Percentiles rank a stretch among this genome's conserved stretches.
These are phyloP conservation scores for Coturnix japonica DNA, from an alignment of 2,113 vertebrate genomes.

Conservation along the genomic window DNA sequence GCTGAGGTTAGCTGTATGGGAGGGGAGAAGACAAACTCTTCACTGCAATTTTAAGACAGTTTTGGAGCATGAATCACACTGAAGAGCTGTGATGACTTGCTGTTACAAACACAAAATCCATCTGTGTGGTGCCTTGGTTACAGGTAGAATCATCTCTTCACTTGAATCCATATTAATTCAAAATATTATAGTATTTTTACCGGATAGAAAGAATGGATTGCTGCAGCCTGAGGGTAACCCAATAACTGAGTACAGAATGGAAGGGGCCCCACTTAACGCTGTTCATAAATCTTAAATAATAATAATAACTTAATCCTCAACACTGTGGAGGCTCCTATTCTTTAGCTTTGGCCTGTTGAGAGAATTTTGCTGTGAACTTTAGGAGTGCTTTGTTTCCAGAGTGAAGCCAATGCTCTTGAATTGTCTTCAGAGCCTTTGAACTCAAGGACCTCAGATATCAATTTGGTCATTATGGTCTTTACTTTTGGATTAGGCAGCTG, in stretches of 20 bases:
- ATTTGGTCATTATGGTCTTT: neutral
- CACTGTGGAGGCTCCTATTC: neutral
- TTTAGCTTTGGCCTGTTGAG: neutral
- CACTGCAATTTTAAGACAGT: neutral
- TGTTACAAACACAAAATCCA: neutral
- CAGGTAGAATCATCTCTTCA: neutral
- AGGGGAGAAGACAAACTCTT: neutral
- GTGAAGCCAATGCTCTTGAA: neutral
- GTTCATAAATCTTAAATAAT: neutral
- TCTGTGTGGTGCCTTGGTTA: neutral
- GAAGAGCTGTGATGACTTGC: neutral
- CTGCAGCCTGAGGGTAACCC: neutral
- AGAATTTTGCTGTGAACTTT: conserved; percentile 2
- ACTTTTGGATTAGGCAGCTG: conserved; percentile 13
- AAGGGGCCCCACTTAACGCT: neutral
- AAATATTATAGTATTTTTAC: neutral
- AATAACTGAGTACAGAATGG: neutral
- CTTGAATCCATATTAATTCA: neutral
- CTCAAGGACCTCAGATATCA: neutral
- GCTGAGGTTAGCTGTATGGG: neutral
- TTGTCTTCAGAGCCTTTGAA: conserved; percentile 22
- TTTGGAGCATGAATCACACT: rapidly evolving
- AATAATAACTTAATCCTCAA: neutral
- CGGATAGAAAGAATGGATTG: neutral
- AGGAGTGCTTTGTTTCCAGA: neutral